phyloP scores from a whole-genome alignment of 2,797 vertebrate genomes.

The Mionectes olivaceus region DNA sequence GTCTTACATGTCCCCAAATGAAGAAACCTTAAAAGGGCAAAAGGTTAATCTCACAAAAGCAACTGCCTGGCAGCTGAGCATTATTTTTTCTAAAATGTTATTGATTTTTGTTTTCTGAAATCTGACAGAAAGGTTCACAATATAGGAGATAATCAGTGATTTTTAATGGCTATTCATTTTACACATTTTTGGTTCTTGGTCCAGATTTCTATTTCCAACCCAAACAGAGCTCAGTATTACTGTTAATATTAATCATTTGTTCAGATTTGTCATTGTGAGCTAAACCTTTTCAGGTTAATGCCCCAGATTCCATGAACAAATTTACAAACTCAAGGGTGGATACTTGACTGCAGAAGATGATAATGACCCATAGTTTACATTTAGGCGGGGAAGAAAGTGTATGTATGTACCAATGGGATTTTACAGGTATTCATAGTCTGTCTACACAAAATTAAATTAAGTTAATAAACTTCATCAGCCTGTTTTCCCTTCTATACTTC shows the following conservation, averaged over 20 bases:
- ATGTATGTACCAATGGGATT: not conserved
- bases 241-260: not conserved
- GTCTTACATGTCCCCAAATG: accelerated
- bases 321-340: not conserved
- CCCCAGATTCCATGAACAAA: not conserved
- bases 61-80: not conserved
- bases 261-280: not conserved
- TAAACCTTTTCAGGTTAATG: not conserved
- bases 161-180: not conserved
- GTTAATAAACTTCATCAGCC: not conserved
- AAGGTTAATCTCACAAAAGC: not conserved
- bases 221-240: not conserved
- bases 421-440: not conserved
- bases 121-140: not conserved
- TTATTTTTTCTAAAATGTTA: not conserved
- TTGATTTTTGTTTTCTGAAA: not conserved
- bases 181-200: not conserved
- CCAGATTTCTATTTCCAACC: not conserved
- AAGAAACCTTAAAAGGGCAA: not conserved
- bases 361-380: not conserved
- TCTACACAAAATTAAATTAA: not conserved
- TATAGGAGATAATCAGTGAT: not conserved
- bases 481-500: not conserved
- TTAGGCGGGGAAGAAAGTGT: not conserved
- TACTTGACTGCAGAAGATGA: not conserved